A percentile compares a stretch with the other conserved stretches of the same genome.
Conservation (phyloP, 1,140 invertebrate species). For the Tribolium madens region DNA sequence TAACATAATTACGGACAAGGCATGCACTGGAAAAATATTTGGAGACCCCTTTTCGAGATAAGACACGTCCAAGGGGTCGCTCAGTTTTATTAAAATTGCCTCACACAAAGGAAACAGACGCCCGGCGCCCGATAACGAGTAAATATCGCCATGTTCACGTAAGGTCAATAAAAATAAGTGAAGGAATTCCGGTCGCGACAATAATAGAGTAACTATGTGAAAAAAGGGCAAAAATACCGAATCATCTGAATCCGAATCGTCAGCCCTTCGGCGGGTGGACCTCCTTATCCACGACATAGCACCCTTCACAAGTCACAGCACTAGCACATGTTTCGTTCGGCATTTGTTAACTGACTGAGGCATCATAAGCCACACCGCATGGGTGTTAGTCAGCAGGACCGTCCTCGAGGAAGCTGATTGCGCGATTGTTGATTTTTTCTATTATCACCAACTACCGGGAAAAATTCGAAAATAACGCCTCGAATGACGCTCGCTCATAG, state of each 20-base stretch:
- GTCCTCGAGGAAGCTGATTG: conserved; percentile 36
- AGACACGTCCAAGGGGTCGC: not conserved
- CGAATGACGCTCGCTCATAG: not conserved
- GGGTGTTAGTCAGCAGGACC: conserved; percentile 49
- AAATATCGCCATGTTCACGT: not conserved
- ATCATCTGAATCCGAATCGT: conserved; percentile 53
- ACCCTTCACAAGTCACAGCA: conserved; percentile 16
- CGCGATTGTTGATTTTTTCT: conserved; percentile 12
- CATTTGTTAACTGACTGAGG: conserved; percentile 43
- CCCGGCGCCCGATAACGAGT: not conserved
- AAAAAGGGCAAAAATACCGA: conserved; percentile 55
- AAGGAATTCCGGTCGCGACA: not conserved
- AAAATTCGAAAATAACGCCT: conserved; percentile 1
- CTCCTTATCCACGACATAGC: conserved; percentile 53
- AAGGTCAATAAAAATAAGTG: not conserved
- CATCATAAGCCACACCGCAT: conserved; percentile 43
- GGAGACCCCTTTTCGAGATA: not conserved
- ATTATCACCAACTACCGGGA: conserved; percentile 22
- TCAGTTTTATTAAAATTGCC: not conserved
- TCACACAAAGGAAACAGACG: not conserved
- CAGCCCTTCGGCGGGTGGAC: conserved; percentile 14
- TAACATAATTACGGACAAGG: not conserved
- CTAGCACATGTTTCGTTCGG: conserved; percentile 42
- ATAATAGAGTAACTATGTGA: conserved; percentile 1
- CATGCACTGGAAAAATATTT: not conserved